phyloP scores from a whole-genome alignment of 2,888 invertebrate species.

The Pristionchus maxplancki region DNA sequence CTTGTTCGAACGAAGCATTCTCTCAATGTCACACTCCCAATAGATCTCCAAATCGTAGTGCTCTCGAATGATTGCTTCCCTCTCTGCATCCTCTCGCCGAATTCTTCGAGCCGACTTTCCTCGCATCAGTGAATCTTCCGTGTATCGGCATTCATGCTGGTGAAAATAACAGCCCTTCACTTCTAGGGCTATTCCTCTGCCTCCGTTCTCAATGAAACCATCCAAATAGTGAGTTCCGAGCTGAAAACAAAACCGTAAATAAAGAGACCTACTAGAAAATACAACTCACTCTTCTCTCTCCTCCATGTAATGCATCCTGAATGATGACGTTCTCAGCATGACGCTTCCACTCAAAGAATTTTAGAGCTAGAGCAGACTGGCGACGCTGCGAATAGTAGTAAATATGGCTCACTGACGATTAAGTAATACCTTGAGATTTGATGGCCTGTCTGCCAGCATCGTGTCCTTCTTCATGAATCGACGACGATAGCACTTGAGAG shows the following conservation, averaged over 20 bases:
- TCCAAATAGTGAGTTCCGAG: not conserved
- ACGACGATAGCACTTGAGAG: not conserved
- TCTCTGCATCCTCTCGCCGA: not conserved
- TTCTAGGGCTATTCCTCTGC: not conserved
- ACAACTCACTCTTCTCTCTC: not conserved
- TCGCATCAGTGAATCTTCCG: not conserved
- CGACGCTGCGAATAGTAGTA: slow-evolving; percentile 24
- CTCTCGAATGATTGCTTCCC: not conserved
- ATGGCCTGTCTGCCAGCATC: not conserved
- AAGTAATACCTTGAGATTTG: not conserved
- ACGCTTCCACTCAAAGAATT: not conserved
- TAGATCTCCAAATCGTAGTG: not conserved
- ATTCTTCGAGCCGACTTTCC: not conserved
- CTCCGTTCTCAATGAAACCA: not conserved
- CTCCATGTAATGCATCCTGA: not conserved
- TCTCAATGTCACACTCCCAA: slow-evolving; percentile 2
- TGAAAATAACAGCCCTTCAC: not conserved
- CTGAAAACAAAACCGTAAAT: not conserved
- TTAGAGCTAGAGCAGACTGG: not conserved
- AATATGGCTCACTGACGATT: too few relatives aligned
- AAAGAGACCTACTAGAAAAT: not conserved
- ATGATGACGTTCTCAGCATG: not conserved
- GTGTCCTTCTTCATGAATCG: slow-evolving; percentile 24
- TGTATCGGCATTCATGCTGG: not conserved
- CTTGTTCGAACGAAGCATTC: not conserved